A percentile compares a stretch with the other conserved stretches of the same genome.
phyloP scores from a whole-genome alignment of 2,113 vertebrate species.

The Colistium nudipinnis region DNA sequence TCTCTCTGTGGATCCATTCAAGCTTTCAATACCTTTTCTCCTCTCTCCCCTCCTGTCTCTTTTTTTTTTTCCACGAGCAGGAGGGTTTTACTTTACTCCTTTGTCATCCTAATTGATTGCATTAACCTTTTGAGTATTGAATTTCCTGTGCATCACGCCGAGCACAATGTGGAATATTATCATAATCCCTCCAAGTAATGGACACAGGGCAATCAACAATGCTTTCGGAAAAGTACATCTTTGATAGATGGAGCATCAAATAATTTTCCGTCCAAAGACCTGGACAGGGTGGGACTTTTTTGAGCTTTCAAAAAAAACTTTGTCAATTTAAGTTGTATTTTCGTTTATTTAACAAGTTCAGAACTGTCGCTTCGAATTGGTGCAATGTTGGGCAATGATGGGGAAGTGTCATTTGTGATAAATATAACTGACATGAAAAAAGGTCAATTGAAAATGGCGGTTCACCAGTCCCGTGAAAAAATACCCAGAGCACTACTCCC shows the following conservation, averaged over 20 bases:
- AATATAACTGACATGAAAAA: constrained; percentile 22
- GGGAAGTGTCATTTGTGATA: background rate
- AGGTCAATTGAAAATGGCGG: no score
- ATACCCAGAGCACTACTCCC: no score
- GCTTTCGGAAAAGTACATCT: constrained; percentile 90
- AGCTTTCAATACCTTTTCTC: constrained; percentile 83
- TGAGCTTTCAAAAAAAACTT: constrained; percentile 79
- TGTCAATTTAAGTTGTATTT: constrained; percentile 49
- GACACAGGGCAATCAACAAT: constrained; percentile 98
- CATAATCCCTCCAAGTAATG: constrained; percentile 98
- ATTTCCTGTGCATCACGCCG: constrained; percentile 98
- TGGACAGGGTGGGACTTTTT: constrained; percentile 62
- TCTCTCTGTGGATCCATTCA: constrained; percentile 80
- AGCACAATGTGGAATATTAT: constrained; percentile 98
- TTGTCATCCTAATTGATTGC: constrained; percentile 99
- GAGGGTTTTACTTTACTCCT: constrained; percentile 99
- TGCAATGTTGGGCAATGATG: background rate
- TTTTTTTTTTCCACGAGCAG: constrained; percentile 92
- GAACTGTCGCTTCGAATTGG: background rate
- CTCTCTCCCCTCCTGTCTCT: constrained; percentile 81
- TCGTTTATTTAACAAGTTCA: constrained; percentile 19
- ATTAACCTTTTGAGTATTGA: constrained; percentile 99
- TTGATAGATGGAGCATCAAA: constrained; percentile 85
- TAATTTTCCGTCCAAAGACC: constrained; percentile 82
- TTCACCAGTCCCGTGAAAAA: no score